Base-by-base conservation (phyloP, 2,113 vertebrate species). In the Menidia beryllina region DNA sequence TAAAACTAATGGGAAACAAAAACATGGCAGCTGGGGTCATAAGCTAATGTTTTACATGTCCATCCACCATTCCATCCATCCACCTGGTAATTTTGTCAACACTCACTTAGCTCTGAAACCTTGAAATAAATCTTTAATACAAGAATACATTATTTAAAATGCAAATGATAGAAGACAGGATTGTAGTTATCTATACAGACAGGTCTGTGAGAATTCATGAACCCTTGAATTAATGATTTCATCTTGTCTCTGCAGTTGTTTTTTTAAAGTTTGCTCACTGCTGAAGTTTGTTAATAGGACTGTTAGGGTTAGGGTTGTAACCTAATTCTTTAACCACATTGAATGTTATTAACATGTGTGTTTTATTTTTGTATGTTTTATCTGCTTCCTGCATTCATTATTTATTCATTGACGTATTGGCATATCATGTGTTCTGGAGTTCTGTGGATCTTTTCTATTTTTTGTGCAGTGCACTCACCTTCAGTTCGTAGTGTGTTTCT, bases 131-230 rank as follows among this genome's bases (percentile, higher is more conserved):
- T 76, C 69, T 11, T 6, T 55, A 78, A 77, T 83, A 83, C 70
- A 86, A 73, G 72, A 86, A 75, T 78, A 77, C 72, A 86, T 84
- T 56, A 64, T 77, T 72, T 76, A 63, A 69, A 82, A 84, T 81
- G 72, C 61, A 82, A 79, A 80, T 84, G 69, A 23, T 55, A 36
- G 54, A 51, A 64, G 52, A 72, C 25, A 41, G 34, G 25, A 8
- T 11, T 60, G 60, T 53, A 61, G 54, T 75, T 56, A 79, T 88
- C 36, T 27, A 66, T 59, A 67, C 50, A 81, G 50, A 67, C 48
- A 59, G 55, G 52, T 17, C 66, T 63, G 67, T 73, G 67, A 73
- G 55, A 74, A 75, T 67, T 69, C 24, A 36, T 34, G 15, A 26
- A 52, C 24, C 25, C 23, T 51, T 84, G 60, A 67, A 85, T 88